Evolutionary conservation across 2,888 invertebrate genomes (phyloP), one percentile per base, ranked within the genome.

Genomic region (Caenorhabditis zanzibari): DNA sequence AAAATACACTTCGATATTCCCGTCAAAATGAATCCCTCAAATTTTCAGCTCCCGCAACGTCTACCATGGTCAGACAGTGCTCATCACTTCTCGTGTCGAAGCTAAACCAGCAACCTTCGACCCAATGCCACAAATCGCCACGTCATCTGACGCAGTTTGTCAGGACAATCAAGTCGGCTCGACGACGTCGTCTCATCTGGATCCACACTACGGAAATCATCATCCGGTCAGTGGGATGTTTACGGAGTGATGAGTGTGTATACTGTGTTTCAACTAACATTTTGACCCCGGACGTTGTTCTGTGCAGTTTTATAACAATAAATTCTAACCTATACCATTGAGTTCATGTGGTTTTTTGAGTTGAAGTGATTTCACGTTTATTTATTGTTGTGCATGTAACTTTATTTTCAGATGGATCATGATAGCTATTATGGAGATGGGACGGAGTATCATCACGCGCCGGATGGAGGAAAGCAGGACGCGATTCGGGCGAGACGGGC

Each of bases 401-500:
- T 38, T 54, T 14, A 35, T 6, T 58, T 58, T 56, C 56, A 56
- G 58, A 32, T 35, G 16, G 38, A 59, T 14, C 52, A 59, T 4
- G 26, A 26, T 1, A 44, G 64, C 10, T 6, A 12, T 12, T 38
- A 38, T 38, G 32, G 7, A 7, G 49, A 59, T 26, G 24, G 54
- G 9, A 35, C 22, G 41, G n/a, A 10, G 19, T 32, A 47, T 5
- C 14, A 24, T 4, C 9, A 32, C 32, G n/a, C n/a, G n/a, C n/a
- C 12, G 6, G 16, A 26, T 22, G 16, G 35, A 5, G 9, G 68
- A 68, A 75, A 56, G 44, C 35, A 24, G 44, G 73, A 52, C 19
- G 5, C 56, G 61, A 52, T 74, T 16, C 74, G 77, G 44, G 83
- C 83, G 7, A 56, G 79, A 16, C 35, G 86, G 24, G 86, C 86